A percentile compares a stretch with the other conserved stretches of the same genome.
Conservation (phyloP, 1,140 invertebrate genomes). For the Eubasilissa regina region DNA sequence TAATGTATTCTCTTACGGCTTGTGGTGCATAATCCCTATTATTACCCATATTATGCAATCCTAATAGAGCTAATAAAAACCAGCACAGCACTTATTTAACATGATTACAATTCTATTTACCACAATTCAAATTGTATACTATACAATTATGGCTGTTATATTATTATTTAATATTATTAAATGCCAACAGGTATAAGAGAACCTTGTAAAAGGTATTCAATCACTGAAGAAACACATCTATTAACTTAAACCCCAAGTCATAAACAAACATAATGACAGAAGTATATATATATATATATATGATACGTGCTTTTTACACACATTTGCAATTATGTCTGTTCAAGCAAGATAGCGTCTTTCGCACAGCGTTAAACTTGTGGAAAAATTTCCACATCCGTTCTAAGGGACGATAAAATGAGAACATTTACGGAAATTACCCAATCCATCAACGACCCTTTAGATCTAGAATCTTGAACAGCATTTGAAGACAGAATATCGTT, state of each 20-base stretch:
- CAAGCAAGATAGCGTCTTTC: constrained; percentile 14
- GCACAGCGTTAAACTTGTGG: constrained; percentile 18
- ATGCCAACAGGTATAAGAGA: too few species aligned
- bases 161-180: too few species aligned
- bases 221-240: constrained; percentile 5
- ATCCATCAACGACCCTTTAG: constrained; percentile 58
- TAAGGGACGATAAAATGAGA: constrained; percentile 58
- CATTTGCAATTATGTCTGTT: constrained; percentile 38
- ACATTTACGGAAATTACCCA: constrained; percentile 61
- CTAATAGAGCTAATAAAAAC: too few species aligned
- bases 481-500: constrained; percentile 37
- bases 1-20: too few species aligned
- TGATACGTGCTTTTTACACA: constrained; percentile 40
- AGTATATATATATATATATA: neutral
- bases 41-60: too few species aligned
- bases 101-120: too few species aligned
- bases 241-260: neutral
- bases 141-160: too few species aligned
- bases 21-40: too few species aligned
- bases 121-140: too few species aligned
- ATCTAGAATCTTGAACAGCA: constrained; percentile 47
- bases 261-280: constrained; percentile 16
- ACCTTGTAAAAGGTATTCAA: neutral
- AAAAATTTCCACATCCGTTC: constrained; percentile 54
- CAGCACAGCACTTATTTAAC: too few species aligned